Evolutionary conservation across 2,113 vertebrate genomes (phyloP).

Genomic region (Calonectris borealis): DNA sequence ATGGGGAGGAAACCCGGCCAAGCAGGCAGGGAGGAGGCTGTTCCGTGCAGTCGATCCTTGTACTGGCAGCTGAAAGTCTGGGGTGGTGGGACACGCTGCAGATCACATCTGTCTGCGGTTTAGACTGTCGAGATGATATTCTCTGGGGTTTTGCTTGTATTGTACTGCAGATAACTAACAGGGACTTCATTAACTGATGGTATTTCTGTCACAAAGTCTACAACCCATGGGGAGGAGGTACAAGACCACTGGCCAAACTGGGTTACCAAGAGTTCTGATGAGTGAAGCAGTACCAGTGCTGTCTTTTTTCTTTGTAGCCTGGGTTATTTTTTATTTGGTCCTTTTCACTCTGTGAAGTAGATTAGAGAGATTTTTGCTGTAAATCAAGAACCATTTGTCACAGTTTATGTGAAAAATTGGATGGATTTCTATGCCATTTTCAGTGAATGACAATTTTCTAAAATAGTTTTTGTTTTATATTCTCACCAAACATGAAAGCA

Average conservation of each 20-base stretch:
- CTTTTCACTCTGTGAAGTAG: not conserved
- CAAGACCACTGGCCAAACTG: not conserved
- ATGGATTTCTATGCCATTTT: slow-evolving; percentile 21
- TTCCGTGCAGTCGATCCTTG: not conserved
- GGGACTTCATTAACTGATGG: not conserved
- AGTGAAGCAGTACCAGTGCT: not conserved
- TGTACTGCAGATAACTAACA: not conserved
- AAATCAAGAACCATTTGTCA: slow-evolving; percentile 12
- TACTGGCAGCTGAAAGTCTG: not conserved
- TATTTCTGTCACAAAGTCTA: not conserved
- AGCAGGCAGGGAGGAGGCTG: not conserved
- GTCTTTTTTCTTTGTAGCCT: not conserved
- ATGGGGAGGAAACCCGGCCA: not conserved
- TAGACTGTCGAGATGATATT: not conserved
- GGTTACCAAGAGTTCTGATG: not conserved
- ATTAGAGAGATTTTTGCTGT: not conserved
- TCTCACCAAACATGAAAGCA: slow-evolving; percentile 53
- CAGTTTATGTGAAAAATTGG: slow-evolving; percentile 11
- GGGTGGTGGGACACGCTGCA: not conserved
- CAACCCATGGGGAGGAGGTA: accelerated
- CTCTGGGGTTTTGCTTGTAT: not conserved
- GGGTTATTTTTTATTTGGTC: not conserved
- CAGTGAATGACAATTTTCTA: slow-evolving; percentile 37
- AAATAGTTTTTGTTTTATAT: slow-evolving; percentile 55
- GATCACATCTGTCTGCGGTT: not conserved